A percentile compares a stretch with the other conserved stretches of the same genome.
Conservation (phyloP, 2,797 vertebrate genomes). For the Hyperoplus immaculatus region DNA sequence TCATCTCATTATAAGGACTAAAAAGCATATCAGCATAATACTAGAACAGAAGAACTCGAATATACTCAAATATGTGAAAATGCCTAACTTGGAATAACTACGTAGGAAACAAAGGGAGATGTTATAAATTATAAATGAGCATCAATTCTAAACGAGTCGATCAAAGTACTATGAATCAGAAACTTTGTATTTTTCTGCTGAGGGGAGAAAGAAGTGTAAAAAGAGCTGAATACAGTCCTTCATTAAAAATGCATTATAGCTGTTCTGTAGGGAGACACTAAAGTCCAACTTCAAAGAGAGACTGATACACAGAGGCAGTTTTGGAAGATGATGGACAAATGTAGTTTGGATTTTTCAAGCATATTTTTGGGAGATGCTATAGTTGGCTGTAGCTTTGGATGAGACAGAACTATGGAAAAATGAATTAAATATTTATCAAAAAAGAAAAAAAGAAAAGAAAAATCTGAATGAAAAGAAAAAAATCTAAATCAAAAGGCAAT, state of each 20-base stretch:
- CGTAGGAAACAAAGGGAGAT: conserved; percentile 36
- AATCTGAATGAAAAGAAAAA: too few relatives aligned
- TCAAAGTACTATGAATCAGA: conserved; percentile 33
- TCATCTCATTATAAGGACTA: conserved; percentile 36
- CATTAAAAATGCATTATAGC: conserved; percentile 71
- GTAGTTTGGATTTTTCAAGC: conserved; percentile 39
- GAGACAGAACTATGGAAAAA: conserved; percentile 12
- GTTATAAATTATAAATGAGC: conserved; percentile 72
- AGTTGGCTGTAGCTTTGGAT: conserved; percentile 17
- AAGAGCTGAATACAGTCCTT: conserved; percentile 35
- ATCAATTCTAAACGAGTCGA: conserved; percentile 52
- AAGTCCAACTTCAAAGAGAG: conserved; percentile 42
- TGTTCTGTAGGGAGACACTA: conserved; percentile 46
- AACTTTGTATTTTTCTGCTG: conserved; percentile 55
- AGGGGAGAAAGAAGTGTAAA: conserved; percentile 31
- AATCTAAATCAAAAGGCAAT: too few relatives aligned
- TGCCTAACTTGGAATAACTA: conserved; percentile 15
- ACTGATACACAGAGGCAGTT: conserved; percentile 10
- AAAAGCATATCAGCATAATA: conserved; percentile 37
- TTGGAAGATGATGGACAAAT: conserved; percentile 55
- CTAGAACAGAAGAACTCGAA: not conserved
- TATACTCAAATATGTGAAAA: conserved; percentile 35
- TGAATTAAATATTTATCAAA: too few relatives aligned
- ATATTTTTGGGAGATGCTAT: conserved; percentile 7
- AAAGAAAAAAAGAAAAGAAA: too few relatives aligned